These are phyloP conservation scores for Sycophila texana DNA, from an alignment of 2,888 invertebrate genomes.

Conservation along the genomic window DNA sequence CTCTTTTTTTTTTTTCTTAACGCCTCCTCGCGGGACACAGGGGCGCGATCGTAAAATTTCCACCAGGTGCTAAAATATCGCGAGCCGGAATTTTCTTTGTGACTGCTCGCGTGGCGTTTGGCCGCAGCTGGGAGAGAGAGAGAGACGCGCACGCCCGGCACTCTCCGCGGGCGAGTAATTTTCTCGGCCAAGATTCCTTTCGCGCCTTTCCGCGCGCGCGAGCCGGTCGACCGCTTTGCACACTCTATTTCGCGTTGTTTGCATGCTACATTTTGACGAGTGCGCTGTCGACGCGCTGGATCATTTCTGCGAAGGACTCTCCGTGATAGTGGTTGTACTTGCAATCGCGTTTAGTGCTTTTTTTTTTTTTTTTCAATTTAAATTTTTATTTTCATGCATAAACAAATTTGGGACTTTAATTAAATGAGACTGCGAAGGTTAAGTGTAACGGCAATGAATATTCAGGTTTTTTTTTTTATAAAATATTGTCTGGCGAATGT, in stretches of 20 bases:
- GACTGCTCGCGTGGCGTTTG: no score
- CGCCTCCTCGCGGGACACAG: no score
- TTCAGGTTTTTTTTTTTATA: no score
- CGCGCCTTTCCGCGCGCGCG: neutral
- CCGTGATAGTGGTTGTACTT: neutral
- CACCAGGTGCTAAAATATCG: neutral
- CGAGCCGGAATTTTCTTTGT: neutral
- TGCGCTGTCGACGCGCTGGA: neutral
- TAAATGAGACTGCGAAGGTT: no score
- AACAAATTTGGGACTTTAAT: no score
- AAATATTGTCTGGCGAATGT: no score
- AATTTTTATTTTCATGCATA: neutral
- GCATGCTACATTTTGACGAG: conserved; percentile 16
- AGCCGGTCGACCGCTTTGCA: conserved; percentile 12
- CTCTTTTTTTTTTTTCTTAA: no score
- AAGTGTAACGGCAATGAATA: no score
- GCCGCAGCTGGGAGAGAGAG: neutral
- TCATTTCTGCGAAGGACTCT: neutral
- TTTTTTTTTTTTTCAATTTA: neutral
- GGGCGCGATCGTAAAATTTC: no score
- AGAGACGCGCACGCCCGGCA: neutral
- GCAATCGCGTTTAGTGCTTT: neutral
- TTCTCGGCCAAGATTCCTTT: conserved; percentile 4
- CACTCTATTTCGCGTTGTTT: conserved; percentile 14
- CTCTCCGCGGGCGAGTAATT: neutral